Conservation (phyloP, 2,113 vertebrate species). For the Plestiodon gilberti region DNA sequence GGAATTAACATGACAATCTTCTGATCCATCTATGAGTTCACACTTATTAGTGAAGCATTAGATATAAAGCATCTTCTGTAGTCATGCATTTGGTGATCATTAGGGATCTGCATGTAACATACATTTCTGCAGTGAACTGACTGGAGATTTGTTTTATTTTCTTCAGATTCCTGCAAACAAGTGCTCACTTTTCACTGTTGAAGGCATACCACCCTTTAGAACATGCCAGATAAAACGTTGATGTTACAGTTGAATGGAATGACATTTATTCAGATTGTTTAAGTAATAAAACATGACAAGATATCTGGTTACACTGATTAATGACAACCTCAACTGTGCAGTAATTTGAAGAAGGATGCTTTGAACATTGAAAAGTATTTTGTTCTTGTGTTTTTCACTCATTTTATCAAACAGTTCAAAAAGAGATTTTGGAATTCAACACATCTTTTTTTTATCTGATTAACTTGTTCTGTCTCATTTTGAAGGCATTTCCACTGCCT, state of each 20-base stretch:
- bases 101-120: slow-evolving; percentile 31
- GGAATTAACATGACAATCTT: slow-evolving; percentile 39
- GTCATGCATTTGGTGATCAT: slow-evolving; percentile 38
- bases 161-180: neutral
- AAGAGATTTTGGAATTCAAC: neutral
- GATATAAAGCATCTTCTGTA: slow-evolving; percentile 11
- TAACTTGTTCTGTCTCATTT: fast-evolving
- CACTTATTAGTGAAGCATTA: slow-evolving; percentile 49
- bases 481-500: neutral
- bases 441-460: neutral
- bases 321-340: neutral
- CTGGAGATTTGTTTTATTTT: neutral
- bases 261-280: slow-evolving; percentile 12
- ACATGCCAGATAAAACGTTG: neutral
- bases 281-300: neutral
- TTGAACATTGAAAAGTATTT: neutral
- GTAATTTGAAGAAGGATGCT: neutral
- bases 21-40: slow-evolving; percentile 49
- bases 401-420: slow-evolving; percentile 15
- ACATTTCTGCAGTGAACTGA: neutral
- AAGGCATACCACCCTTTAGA: neutral
- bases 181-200: neutral
- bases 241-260: slow-evolving; percentile 20
- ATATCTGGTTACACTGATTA: slow-evolving; percentile 11
- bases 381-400: neutral